Evolutionary conservation across 1,140 invertebrate genomes (phyloP).

Genomic region (Lordiphosa stackelbergi): DNA sequence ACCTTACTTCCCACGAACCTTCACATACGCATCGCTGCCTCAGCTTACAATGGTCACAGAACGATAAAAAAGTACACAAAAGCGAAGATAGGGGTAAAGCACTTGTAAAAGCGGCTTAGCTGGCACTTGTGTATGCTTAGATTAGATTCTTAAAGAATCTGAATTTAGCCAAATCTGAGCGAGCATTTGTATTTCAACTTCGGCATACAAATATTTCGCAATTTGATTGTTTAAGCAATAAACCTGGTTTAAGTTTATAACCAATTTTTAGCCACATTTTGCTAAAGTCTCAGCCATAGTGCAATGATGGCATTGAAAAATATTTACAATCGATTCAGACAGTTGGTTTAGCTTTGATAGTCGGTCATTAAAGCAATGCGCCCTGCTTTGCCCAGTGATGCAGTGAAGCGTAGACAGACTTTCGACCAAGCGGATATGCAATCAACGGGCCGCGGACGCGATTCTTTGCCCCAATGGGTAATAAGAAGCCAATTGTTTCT

Average conservation of each 20-base stretch:
- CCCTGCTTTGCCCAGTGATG: conserved; percentile 43
- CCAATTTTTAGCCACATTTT: background rate
- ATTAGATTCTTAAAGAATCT: too few relatives aligned
- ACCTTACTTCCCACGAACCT: conserved; percentile 31
- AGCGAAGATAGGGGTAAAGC: too few relatives aligned
- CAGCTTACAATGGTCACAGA: conserved; percentile 8
- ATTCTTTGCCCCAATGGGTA: conserved; percentile 28
- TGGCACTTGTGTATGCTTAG: too few relatives aligned
- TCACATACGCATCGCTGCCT: conserved; percentile 28
- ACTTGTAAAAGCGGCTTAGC: too few relatives aligned
- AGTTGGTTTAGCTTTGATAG: conserved; percentile 22
- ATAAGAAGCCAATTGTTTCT: conserved; percentile 25
- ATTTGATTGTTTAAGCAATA: too few relatives aligned
- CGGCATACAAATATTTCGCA: too few relatives aligned
- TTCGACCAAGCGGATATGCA: conserved; percentile 50
- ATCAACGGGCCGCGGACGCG: conserved; percentile 28
- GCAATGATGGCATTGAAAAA: conserved; percentile 56
- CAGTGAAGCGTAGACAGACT: conserved; percentile 53
- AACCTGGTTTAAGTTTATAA: too few relatives aligned
- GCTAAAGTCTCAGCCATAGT: conserved; percentile 7
- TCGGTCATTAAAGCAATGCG: conserved; percentile 35
- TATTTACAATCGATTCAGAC: conserved; percentile 28
- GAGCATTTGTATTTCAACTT: too few relatives aligned
- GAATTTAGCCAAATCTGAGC: too few relatives aligned
- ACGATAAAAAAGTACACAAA: too few relatives aligned